These are phyloP conservation scores for Rallus limicola DNA, from an alignment of 2,113 vertebrate species.

Conservation along the genomic window DNA sequence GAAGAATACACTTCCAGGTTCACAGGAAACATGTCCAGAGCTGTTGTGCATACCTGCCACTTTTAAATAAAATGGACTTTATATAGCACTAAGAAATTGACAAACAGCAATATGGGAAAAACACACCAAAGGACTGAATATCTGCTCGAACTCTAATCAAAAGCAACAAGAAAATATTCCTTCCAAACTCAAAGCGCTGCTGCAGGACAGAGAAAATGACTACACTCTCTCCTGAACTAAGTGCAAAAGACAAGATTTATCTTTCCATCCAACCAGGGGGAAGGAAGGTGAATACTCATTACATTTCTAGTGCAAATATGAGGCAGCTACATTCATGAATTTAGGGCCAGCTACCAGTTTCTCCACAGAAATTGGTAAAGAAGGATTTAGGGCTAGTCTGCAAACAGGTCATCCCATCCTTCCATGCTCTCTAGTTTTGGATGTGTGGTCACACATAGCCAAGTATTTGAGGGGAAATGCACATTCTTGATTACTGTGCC, in stretches of 20 bases:
- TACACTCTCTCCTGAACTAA: background rate
- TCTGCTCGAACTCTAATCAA: background rate
- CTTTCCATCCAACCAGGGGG: background rate
- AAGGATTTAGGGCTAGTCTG: background rate
- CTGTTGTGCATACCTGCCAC: background rate
- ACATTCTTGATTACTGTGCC: background rate
- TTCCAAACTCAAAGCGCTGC: background rate
- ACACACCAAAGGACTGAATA: background rate
- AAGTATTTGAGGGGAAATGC: background rate
- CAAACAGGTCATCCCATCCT: background rate
- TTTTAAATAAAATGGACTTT: background rate
- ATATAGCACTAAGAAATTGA: background rate
- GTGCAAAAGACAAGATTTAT: background rate
- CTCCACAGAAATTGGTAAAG: background rate
- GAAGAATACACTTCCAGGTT: background rate
- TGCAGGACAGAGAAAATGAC: background rate
- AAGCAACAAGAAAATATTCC: background rate
- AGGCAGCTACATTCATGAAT: background rate
- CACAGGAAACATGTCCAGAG: background rate
- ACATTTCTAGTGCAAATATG: background rate
- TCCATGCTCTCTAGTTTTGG: background rate
- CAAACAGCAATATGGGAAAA: background rate
- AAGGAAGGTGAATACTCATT: background rate
- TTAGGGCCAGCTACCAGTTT: background rate
- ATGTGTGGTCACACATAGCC: background rate